Conservation (phyloP, 2,797 vertebrate species). For the Zalophus californianus region DNA sequence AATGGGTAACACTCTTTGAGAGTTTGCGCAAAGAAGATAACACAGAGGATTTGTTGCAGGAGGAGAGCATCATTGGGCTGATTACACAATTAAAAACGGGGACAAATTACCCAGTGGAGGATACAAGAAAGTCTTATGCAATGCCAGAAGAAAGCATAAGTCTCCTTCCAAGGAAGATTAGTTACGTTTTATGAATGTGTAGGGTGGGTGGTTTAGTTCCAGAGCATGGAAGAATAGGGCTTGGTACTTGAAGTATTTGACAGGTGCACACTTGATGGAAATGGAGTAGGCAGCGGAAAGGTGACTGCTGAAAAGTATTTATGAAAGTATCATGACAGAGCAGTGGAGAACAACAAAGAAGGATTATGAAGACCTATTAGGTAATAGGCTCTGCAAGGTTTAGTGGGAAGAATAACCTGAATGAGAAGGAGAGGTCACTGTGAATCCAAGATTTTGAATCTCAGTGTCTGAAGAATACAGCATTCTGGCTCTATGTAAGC, state of each 20-base stretch:
- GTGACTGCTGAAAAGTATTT: not conserved
- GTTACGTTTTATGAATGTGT: not conserved
- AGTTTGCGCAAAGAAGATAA: not conserved
- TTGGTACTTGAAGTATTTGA: not conserved
- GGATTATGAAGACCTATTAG: not conserved
- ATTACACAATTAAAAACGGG: not conserved
- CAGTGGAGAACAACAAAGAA: not conserved
- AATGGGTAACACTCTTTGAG: not conserved
- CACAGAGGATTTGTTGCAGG: not conserved
- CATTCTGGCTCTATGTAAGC: fast-evolving
- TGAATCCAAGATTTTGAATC: not conserved
- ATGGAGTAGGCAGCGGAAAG: not conserved
- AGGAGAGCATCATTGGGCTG: not conserved
- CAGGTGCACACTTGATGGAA: not conserved
- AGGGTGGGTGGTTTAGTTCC: not conserved
- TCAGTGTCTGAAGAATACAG: not conserved
- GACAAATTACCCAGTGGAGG: not conserved
- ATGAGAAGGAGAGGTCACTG: not conserved
- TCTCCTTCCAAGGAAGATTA: not conserved
- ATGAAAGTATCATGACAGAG: not conserved
- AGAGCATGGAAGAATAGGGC: not conserved
- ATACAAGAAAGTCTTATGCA: not conserved
- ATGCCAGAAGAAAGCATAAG: not conserved
- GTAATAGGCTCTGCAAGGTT: not conserved
- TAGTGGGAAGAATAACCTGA: not conserved